Base-by-base conservation (phyloP, 2,888 invertebrate genomes). In the Elegia similella region DNA sequence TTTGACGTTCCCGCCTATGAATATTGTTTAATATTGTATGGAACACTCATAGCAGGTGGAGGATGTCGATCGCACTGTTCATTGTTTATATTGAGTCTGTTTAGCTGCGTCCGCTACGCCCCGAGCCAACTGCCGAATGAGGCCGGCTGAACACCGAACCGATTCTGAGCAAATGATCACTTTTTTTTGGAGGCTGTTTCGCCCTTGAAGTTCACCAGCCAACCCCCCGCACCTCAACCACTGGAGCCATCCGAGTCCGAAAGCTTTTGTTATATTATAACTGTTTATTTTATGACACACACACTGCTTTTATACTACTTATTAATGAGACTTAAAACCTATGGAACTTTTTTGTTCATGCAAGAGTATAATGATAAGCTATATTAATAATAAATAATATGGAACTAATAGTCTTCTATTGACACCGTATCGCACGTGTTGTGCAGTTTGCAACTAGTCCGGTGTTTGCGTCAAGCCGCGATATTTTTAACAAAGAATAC, bases 41-140 rank as follows among this genome's bases (percentile, higher is more conserved):
- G 65, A 63, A 63, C 68, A 62, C 72, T 84, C 76, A 85, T 72
- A 80, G 74, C 84, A 86, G 84, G 75, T 86, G 86, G 75, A 70
- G 65, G 68, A 59, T 69, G 80, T 86, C 81, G 78, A 73, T 84
- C 75, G 72, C 68, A 75, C 70, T 72, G 69, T 69, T 69, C 84
- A 88, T 86, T 83, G 82, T 87, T 86, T 78, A 74, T 72, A 70
- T 70, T 63, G 57, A 62, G 59, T 59, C 62, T 59, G 68, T 60
- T 62, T 63, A 65, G 67, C 62, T 72, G 73, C 86, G 84, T 80
- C 80, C 76, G 79, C 62, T 75, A 66, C 73, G 72, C 65, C 70
- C 76, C 73, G 68, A 70, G 76, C 67, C 77, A 75, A 70, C 78
- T 74, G 72, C 72, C 71, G 72, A 86, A 72, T 81, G 77, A 73